A percentile compares a stretch with the other conserved stretches of the same genome.
Evolutionary conservation across 2,888 invertebrate species (phyloP).

Genomic region (Eupithecia insigniata): DNA sequence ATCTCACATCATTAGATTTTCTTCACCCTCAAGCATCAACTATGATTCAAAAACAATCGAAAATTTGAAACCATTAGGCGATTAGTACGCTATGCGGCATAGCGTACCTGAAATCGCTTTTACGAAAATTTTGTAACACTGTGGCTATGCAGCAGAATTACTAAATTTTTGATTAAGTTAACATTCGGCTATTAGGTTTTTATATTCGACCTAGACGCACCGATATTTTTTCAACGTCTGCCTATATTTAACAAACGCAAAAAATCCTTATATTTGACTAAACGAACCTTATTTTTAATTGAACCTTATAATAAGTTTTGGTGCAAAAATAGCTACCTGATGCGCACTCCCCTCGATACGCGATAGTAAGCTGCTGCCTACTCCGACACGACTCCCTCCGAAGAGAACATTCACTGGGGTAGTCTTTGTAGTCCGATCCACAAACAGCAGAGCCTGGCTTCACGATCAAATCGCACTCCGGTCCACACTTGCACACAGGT

Average conservation of each 20-base stretch:
- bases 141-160: neutral
- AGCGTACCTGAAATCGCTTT: too few relatives aligned
- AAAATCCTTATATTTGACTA: neutral
- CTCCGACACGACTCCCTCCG: constrained; percentile 91
- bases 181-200: neutral
- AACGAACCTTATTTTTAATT: too few relatives aligned
- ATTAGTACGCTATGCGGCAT: too few relatives aligned
- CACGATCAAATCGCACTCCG: constrained; percentile 89
- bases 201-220: neutral
- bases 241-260: neutral
- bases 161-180: too few relatives aligned
- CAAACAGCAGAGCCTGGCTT: constrained; percentile 88
- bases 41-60: too few relatives aligned
- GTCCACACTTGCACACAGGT: constrained; percentile 92
- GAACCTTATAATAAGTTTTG: too few relatives aligned
- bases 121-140: too few relatives aligned
- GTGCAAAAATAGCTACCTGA: constrained; percentile 84
- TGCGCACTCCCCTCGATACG: constrained; percentile 92
- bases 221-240: neutral
- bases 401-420: constrained; percentile 92
- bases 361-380: constrained; percentile 88
- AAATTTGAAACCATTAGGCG: too few relatives aligned
- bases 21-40: neutral
- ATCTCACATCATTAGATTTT: neutral
- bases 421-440: constrained; percentile 91